Evolutionary conservation across 2,113 vertebrate genomes (phyloP), one percentile per base, ranked within the genome.

Genomic region (Epinephelus fuscoguttatus): DNA sequence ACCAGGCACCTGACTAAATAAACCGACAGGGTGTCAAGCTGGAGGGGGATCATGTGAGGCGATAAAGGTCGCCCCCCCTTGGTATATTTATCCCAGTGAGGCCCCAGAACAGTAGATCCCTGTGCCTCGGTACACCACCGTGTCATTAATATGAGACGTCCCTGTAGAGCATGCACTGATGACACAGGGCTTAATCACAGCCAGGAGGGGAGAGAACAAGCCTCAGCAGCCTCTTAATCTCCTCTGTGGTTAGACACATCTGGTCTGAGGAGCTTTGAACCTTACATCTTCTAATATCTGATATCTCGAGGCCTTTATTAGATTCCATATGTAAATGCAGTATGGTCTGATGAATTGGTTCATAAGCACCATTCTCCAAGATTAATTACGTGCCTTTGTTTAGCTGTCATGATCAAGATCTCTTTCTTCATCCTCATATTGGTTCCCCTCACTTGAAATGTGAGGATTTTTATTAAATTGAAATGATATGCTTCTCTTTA

Each of bases 101-200:
- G 75, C 76, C 82, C 75, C 82, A 21, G 68, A 87, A 87, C 88
- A 84, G 85, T 78, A 81, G 87, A 86, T 78, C 80, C 64, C 81
- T 67, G 80, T 52, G 81, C 82, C 83, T 81, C 47, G 5, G 52
- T 70, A 60, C 78, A 75, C 69, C 66, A 19, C 56, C 1, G 66
- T 81, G 78, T 90, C 84, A 80, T 90, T 91, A 92, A 91, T 84
- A 87, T 61, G 64, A 92, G 90, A 82, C 72, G 63, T 92, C 91
- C 89, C 91, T 69, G 80, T 62, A 87, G 87, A 88, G 86, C 4
- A 2, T 56, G 76, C 75, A 18, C 60, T 59, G 76, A 91, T 91
- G 92, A 89, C 84, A 89, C 84, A 62, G 70, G 89, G 88, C 88
- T 89, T 94, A 91, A 93, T 93, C 88, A 91, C 89, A 92, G 91